Conservation (phyloP, 2,888 invertebrate genomes). For the Laspeyria flexula region DNA sequence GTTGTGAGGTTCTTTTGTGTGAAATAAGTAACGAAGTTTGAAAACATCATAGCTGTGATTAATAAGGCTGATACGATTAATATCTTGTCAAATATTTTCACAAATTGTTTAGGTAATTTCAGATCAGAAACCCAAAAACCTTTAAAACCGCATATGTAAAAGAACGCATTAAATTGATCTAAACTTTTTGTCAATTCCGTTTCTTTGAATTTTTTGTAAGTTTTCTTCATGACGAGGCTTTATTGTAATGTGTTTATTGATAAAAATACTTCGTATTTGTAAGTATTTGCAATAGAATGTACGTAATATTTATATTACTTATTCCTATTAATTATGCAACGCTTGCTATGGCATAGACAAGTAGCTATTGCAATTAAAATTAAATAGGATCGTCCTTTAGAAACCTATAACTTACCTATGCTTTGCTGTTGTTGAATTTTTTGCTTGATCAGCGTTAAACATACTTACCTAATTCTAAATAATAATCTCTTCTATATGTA, state of each 20-base stretch:
- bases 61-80: neutral
- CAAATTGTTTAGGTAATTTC: neutral
- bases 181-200: constrained; percentile 1
- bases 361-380: too few species aligned
- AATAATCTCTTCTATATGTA: too few species aligned
- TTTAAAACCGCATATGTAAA: constrained; percentile 3
- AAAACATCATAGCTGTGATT: neutral
- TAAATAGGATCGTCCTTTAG: too few species aligned
- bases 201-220: neutral
- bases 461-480: too few species aligned
- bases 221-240: neutral
- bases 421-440: too few species aligned
- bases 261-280: too few species aligned
- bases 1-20: neutral
- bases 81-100: constrained; percentile 1
- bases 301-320: too few species aligned
- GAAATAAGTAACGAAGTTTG: neutral
- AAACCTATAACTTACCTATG: too few species aligned
- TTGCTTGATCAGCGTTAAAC: too few species aligned
- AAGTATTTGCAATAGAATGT: neutral
- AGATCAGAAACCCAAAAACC: neutral
- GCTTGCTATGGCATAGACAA: too few species aligned
- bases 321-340: too few species aligned
- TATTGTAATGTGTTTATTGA: neutral
- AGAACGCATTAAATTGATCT: constrained; percentile 1